phyloP scores from a whole-genome alignment of 2,113 vertebrate species.

The Hipposideros armiger region DNA sequence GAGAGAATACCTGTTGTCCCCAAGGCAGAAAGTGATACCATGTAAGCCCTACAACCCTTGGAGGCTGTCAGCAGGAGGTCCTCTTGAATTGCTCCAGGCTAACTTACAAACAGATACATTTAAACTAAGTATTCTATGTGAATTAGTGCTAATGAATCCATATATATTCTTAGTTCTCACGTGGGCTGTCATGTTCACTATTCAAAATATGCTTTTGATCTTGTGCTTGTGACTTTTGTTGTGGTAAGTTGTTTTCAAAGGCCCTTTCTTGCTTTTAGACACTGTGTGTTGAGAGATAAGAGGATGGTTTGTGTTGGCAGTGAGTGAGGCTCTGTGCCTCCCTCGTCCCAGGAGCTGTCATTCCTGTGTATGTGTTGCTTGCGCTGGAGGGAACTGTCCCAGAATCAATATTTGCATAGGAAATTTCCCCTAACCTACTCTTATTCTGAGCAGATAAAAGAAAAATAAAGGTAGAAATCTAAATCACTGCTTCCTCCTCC shows the following conservation, averaged over 20 bases:
- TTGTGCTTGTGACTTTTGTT: constrained; percentile 46
- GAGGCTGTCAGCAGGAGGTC: constrained; percentile 39
- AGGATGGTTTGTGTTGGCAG: constrained; percentile 77
- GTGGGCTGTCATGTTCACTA: neutral
- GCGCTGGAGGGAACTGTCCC: constrained; percentile 70
- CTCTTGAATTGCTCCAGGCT: constrained; percentile 57
- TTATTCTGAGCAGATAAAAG: constrained; percentile 75
- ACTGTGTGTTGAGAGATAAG: constrained; percentile 67
- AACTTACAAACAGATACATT: constrained; percentile 59
- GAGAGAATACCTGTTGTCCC: constrained; percentile 47
- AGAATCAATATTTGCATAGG: constrained; percentile 81
- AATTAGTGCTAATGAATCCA: constrained; percentile 65
- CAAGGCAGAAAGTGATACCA: constrained; percentile 20
- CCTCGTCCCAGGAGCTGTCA: constrained; percentile 74
- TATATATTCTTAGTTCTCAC: constrained; percentile 15
- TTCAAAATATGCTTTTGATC: neutral
- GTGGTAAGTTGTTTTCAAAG: constrained; percentile 67
- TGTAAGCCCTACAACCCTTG: constrained; percentile 24
- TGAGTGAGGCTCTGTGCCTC: constrained; percentile 40
- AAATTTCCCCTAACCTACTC: constrained; percentile 76
- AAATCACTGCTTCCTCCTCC: constrained; percentile 18
- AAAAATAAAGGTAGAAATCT: constrained; percentile 34
- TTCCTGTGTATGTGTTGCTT: constrained; percentile 68
- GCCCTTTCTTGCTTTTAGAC: constrained; percentile 60
- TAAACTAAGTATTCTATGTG: constrained; percentile 60